Conservation (phyloP, 2,888 invertebrate species). For the Eulithis prunata region DNA sequence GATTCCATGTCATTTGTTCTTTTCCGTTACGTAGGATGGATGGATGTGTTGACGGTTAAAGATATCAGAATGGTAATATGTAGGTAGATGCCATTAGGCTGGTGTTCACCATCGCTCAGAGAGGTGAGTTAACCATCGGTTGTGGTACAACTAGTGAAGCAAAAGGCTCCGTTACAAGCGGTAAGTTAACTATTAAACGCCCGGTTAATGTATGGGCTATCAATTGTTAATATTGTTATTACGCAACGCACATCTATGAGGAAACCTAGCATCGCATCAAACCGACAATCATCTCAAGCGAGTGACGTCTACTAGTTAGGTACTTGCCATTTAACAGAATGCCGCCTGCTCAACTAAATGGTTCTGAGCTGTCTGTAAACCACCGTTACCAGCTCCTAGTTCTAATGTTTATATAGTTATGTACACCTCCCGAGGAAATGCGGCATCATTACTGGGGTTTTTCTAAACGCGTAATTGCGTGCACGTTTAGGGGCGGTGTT, state of each 20-base stretch:
- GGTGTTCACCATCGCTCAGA: neutral
- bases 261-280: neutral
- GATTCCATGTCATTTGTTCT: slow-evolving; percentile 40
- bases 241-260: slow-evolving; percentile 10
- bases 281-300: neutral
- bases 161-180: too few relatives aligned
- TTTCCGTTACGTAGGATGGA: slow-evolving; percentile 37
- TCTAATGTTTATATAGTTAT: slow-evolving; percentile 1
- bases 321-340: neutral
- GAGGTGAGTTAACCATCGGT: neutral
- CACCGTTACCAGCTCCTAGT: neutral
- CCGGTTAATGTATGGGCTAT: neutral
- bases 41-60: slow-evolving; percentile 33
- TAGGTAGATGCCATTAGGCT: slow-evolving; percentile 33
- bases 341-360: neutral
- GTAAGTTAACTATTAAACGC: neutral
- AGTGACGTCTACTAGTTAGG: too few relatives aligned
- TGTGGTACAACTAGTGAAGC: neutral
- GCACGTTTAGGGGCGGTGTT: slow-evolving; percentile 54
- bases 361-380: neutral
- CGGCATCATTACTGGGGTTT: slow-evolving; percentile 48
- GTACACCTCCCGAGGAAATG: too few relatives aligned
- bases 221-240: neutral
- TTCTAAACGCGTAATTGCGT: slow-evolving; percentile 56
- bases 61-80: slow-evolving; percentile 46